Percentiles rank a stretch among this genome's conserved stretches.
Conservation (phyloP, 2,113 vertebrate genomes). For the human (Homo sapiens) region GRCh38 chr3:40175001-40175500, state of each 20-base stretch:
- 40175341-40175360: background rate
- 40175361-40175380: background rate
- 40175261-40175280: background rate
- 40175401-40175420: background rate
- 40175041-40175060: too few species aligned
- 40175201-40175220: background rate
- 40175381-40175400: background rate
- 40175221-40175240: background rate
- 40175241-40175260: background rate
- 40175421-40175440: background rate
- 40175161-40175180: background rate
- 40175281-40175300: background rate
- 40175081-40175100: too few species aligned
- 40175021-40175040: too few species aligned
- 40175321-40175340: background rate
- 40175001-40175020: too few species aligned
- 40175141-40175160: background rate
- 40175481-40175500: background rate
- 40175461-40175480: background rate
- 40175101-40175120: too few species aligned
- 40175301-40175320: background rate
- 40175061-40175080: too few species aligned
- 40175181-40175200: accelerated
- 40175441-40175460: background rate
- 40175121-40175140: background rate